phyloP scores from a whole-genome alignment of 1,140 invertebrate species.

The Campodea augens region DNA sequence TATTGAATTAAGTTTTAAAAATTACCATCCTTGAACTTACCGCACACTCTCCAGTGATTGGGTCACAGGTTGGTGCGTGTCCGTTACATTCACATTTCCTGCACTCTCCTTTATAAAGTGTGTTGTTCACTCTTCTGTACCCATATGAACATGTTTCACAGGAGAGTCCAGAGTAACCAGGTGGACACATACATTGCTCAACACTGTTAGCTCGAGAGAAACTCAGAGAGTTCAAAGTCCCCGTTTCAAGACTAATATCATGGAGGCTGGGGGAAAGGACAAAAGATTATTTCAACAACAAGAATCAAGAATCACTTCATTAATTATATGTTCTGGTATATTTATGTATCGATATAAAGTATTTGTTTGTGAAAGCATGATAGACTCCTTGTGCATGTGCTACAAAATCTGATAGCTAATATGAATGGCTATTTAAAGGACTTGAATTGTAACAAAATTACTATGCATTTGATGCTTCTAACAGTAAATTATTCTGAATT shows the following conservation, averaged over 20 bases:
- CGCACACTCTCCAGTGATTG: conserved; percentile 51
- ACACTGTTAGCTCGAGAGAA: conserved; percentile 22
- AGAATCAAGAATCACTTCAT: too few relatives aligned
- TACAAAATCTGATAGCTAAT: too few relatives aligned
- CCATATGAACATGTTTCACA: conserved; percentile 71
- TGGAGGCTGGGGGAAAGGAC: conserved; percentile 23
- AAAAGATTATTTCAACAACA: conserved; percentile 15
- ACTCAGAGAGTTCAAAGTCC: conserved; percentile 19
- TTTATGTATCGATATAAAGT: too few relatives aligned
- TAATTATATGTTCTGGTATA: too few relatives aligned
- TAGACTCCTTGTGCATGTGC: too few relatives aligned
- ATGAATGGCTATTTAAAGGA: too few relatives aligned
- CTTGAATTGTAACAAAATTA: too few relatives aligned
- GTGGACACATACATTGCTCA: conserved; percentile 35
- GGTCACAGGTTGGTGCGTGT: conserved; percentile 65
- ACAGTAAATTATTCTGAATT: too few relatives aligned
- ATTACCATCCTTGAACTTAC: conserved; percentile 35
- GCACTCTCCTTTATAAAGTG: conserved; percentile 43
- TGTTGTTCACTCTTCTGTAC: conserved; percentile 50
- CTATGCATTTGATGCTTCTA: too few relatives aligned
- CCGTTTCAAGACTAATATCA: conserved; percentile 27
- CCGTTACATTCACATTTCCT: conserved; percentile 74
- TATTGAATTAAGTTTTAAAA: conserved; percentile 23
- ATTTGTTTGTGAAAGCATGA: too few relatives aligned
- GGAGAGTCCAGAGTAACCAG: conserved; percentile 52